phyloP scores from a whole-genome alignment of 1,140 invertebrate genomes.

The Drosophila kikkawai region DNA sequence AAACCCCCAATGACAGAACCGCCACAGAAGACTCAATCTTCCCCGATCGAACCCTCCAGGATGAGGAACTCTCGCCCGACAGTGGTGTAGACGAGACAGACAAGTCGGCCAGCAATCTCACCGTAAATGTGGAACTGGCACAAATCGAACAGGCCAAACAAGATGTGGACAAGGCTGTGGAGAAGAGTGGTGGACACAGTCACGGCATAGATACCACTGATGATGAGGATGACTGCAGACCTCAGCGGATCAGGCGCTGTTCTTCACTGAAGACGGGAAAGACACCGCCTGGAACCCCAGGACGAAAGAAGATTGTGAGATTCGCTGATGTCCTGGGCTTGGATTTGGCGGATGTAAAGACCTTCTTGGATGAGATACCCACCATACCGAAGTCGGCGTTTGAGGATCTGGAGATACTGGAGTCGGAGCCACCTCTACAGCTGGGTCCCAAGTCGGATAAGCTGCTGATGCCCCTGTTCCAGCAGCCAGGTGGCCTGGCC shows the following conservation, averaged over 20 bases:
- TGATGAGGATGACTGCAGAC: slow-evolving; percentile 86
- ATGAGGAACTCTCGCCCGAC: slow-evolving; percentile 22
- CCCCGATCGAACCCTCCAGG: slow-evolving; percentile 1
- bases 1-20: not conserved
- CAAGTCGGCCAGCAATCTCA: slow-evolving; percentile 44
- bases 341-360: slow-evolving; percentile 95
- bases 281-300: slow-evolving; percentile 95
- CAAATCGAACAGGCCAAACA: slow-evolving; percentile 62
- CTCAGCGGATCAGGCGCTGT: slow-evolving; percentile 90
- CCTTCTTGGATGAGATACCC: slow-evolving; percentile 95
- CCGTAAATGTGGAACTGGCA: slow-evolving; percentile 44
- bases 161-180: slow-evolving; percentile 15
- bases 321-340: slow-evolving; percentile 97
- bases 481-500: slow-evolving; percentile 90
- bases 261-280: slow-evolving; percentile 96
- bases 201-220: slow-evolving; percentile 76
- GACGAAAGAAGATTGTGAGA: slow-evolving; percentile 96
- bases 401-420: slow-evolving; percentile 87
- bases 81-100: slow-evolving; percentile 33
- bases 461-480: slow-evolving; percentile 91
- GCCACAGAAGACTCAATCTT: slow-evolving; percentile 10
- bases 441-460: slow-evolving; percentile 86
- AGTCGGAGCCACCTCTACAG: slow-evolving; percentile 83
- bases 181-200: slow-evolving; percentile 38
- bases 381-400: slow-evolving; percentile 94